Base-by-base conservation (phyloP, 1,140 invertebrate species). In the Drosophila equinoxialis region DNA sequence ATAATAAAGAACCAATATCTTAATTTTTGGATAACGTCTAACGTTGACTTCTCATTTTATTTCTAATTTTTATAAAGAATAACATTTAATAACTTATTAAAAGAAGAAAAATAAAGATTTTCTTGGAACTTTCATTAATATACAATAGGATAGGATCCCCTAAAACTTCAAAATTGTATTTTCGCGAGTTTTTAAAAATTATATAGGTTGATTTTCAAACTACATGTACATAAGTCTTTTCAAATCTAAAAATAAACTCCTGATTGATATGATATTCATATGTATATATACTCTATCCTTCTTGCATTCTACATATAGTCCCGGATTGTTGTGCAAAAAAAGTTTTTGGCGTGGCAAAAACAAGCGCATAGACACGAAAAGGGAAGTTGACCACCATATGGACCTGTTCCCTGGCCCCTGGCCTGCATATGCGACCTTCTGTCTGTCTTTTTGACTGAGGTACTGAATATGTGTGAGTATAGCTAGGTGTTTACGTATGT, bases 321-420 rank as follows among this genome's bases (percentile, higher is more conserved):
- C 65, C 35, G 64, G 26, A 65, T 26, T 51, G 35, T 54, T 45
- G 48, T 30, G 30, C 26, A 66, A 68, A 70, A 84, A 69, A 82
- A 71, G 8, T 20, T 51, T 54, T 80, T 82, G 54, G 69, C 66
- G 65, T 77, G 73, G 68, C 77, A 77, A 73, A 30, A 87, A 83
- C 79, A 77, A 73, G 77, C 65, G 64, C 67, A 69, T 69, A 77
- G 66, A 77, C 77, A 87, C 77, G 60, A 89, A 87, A 89, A 75
- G 74, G 80, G 77, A 87, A 87, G 81, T 73, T 87, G 84, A 87
- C 84, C 84, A 84, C 8, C 45, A 11, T 51, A 20, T 51, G 45
- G 45, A 11, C 7, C 17, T 51, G 45, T n/a, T 20, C 17, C 45
- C 20, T 23, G 45, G 17, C 63, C 74, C 60, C 61, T 70, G 57